Percentiles rank a stretch among this genome's conserved stretches.
These are phyloP conservation scores for Vicugna pacos DNA, from an alignment of 2,113 vertebrate species.

Conservation along the genomic window DNA sequence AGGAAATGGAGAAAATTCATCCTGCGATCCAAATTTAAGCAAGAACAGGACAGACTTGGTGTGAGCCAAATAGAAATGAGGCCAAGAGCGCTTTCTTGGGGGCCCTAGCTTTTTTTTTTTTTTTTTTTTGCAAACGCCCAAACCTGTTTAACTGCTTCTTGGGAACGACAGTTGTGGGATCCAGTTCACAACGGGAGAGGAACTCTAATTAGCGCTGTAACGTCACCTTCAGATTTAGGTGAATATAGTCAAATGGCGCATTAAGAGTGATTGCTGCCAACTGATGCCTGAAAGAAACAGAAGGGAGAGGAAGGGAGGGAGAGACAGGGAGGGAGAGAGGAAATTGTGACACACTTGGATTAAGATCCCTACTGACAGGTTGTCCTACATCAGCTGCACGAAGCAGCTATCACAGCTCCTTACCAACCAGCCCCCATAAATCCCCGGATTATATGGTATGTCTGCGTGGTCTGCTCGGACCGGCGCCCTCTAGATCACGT, in stretches of 20 bases:
- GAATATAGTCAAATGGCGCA: slow-evolving; percentile 19
- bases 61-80: slow-evolving; percentile 50
- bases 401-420: neutral
- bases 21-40: slow-evolving; percentile 75
- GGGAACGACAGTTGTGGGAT: slow-evolving; percentile 64
- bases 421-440: neutral
- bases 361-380: neutral
- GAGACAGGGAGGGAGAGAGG: too few relatives aligned
- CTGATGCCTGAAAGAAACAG: slow-evolving; percentile 26
- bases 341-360: slow-evolving; percentile 5
- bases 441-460: neutral
- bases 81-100: slow-evolving; percentile 80
- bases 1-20: slow-evolving; percentile 80
- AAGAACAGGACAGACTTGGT: slow-evolving; percentile 55
- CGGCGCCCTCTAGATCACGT: neutral
- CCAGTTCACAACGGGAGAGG: slow-evolving; percentile 55
- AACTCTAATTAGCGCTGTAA: neutral
- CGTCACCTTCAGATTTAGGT: slow-evolving; percentile 48
- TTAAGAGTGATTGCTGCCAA: slow-evolving; percentile 25
- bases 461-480: rapidly evolving
- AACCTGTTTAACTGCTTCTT: slow-evolving; percentile 73
- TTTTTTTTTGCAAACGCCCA: slow-evolving; percentile 48
- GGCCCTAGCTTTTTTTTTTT: slow-evolving; percentile 63
- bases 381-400: neutral
- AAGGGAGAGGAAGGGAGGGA: neutral